Base-by-base conservation (phyloP, 2,888 invertebrate genomes). In the Doris montereyensis region DNA sequence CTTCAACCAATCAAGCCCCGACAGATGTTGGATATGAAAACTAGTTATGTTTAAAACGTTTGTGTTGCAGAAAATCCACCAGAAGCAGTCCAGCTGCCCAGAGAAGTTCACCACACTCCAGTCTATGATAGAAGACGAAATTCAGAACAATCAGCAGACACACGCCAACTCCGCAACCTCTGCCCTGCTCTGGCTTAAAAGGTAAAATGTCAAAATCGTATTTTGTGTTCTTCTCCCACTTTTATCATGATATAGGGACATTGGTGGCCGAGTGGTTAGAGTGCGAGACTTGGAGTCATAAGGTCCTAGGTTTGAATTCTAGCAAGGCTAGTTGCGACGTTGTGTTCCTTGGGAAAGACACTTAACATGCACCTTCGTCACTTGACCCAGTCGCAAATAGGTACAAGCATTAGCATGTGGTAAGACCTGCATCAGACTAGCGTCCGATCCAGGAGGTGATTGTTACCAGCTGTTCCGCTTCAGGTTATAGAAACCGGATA, bases 101-200 rank as follows among this genome's bases (percentile, higher is more conserved):
- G 84, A 83, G 17, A 73, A 83, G n/a, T 91, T 88, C 79, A 77
- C 72, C 1, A 89, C 90, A 1, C 79, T 92, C 26, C 91, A 92
- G 82, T 85, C 86, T 13, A 89, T 92, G 74, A 86, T 92, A 2
- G 26, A 81, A 26, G 81, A 84, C 73, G 92, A 92, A 83, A 83
- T 91, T 10, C 81, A 85, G n/a, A 81, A 83, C 13, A 83, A 85
- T 35, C 89, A 90, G 67, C 85, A 87, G 35, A 83, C 83, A 26
- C 77, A 84, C 34, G 85, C 89, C 21, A 89, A 88, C 75, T 91
- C 91, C 3, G 91, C 90, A 3, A 90, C 91, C 2, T 86, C 88
- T 62, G 90, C 92, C 0, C 80, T 92, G 2, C 85, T 91, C 10
- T 92, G 91, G 91, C 85, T 91, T 77, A 91, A 90, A 83, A 86